Conservation (phyloP, 2,113 vertebrate species). For the Hyaena hyaena region DNA sequence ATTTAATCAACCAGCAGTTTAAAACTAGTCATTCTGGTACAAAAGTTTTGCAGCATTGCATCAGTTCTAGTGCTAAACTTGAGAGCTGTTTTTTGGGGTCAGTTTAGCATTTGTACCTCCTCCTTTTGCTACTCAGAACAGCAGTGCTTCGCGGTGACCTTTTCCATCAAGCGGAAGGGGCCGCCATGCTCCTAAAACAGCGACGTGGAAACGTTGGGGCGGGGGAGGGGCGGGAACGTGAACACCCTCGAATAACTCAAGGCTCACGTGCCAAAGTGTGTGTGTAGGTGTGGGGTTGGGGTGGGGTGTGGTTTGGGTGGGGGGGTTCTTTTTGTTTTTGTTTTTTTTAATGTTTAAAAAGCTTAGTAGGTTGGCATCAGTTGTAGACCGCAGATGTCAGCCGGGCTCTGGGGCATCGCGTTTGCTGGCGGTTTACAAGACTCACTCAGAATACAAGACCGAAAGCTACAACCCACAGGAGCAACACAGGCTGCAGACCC, state of each 20-base stretch:
- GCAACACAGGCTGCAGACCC: neutral
- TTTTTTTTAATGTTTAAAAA: slow-evolving; percentile 64
- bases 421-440: slow-evolving; percentile 71
- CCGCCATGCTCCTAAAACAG: slow-evolving; percentile 53
- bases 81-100: slow-evolving; percentile 54
- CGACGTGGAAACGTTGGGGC: slow-evolving; percentile 68
- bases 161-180: slow-evolving; percentile 61
- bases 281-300: slow-evolving; percentile 29
- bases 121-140: slow-evolving; percentile 75
- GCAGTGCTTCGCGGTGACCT: slow-evolving; percentile 62
- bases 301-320: neutral
- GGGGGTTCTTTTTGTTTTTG: neutral
- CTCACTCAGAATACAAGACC: neutral
- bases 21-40: slow-evolving; percentile 64
- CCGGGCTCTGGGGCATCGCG: slow-evolving; percentile 42
- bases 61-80: slow-evolving; percentile 54
- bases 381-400: slow-evolving; percentile 29
- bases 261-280: slow-evolving; percentile 87
- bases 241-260: slow-evolving; percentile 65
- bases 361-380: slow-evolving; percentile 73
- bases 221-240: slow-evolving; percentile 32
- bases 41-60: slow-evolving; percentile 47
- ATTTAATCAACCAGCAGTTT: slow-evolving; percentile 83
- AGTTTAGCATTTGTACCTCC: slow-evolving; percentile 68
- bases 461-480: neutral